These are phyloP conservation scores for Heterodera filipjevi DNA, from an alignment of 2,888 invertebrate genomes.

Conservation along the genomic window DNA sequence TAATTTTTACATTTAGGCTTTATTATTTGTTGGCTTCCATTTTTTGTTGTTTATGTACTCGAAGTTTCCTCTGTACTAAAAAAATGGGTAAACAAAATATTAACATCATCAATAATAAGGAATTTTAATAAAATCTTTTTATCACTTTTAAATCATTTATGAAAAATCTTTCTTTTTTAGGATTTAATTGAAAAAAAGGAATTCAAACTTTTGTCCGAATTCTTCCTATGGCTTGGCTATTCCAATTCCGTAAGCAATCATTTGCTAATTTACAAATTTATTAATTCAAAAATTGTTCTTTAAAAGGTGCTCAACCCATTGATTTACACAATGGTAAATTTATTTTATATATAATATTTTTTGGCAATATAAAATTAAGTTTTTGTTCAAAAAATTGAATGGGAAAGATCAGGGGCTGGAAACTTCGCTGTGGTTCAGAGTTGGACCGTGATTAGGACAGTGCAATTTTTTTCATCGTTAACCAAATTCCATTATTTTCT, in stretches of 20 bases:
- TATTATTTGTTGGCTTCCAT: constrained; percentile 67
- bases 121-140: neutral
- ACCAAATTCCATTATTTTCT: too few species aligned
- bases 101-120: neutral
- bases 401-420: neutral
- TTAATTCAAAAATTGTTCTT: constrained; percentile 18
- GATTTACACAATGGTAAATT: constrained; percentile 59
- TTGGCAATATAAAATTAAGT: neutral
- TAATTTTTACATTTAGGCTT: too few species aligned
- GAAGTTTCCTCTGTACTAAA: constrained; percentile 51
- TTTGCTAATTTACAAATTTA: neutral
- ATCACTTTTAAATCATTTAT: neutral
- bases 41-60: constrained; percentile 66
- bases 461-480: too few species aligned
- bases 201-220: constrained; percentile 56
- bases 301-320: constrained; percentile 62
- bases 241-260: constrained; percentile 61
- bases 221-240: constrained; percentile 67
- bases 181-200: constrained; percentile 41
- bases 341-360: neutral
- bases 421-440: too few species aligned
- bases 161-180: neutral
- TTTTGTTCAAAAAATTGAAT: neutral
- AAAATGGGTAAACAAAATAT: neutral
- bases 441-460: too few species aligned